phyloP scores from a whole-genome alignment of 2,113 vertebrate genomes.

The Colossoma macropomum region DNA sequence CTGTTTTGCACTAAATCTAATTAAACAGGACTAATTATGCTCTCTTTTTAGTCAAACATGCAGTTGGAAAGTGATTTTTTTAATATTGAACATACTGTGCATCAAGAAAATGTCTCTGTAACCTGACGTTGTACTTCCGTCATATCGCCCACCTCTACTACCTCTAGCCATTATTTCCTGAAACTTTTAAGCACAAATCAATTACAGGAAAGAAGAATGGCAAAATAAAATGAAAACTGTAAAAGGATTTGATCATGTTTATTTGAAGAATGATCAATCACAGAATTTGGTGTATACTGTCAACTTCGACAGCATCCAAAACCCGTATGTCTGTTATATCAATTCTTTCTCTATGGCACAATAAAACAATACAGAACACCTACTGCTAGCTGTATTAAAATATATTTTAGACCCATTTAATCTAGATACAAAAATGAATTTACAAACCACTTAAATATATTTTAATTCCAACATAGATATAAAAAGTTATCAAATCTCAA shows the following conservation, averaged over 20 bases:
- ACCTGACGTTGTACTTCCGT: too few relatives aligned
- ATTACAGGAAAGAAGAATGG: too few relatives aligned
- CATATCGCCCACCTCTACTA: too few relatives aligned
- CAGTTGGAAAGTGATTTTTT: too few relatives aligned
- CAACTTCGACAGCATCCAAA: background rate
- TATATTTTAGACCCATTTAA: background rate
- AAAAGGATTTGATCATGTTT: slow-evolving; percentile 28
- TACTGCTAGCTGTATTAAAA: slow-evolving; percentile 6
- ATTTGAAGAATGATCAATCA: slow-evolving; percentile 35
- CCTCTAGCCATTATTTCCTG: too few relatives aligned
- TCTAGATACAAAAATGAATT: background rate
- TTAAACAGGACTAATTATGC: too few relatives aligned
- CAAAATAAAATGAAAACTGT: background rate
- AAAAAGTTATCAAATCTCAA: background rate
- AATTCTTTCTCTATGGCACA: background rate
- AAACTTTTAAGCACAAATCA: too few relatives aligned
- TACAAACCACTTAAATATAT: slow-evolving; percentile 29
- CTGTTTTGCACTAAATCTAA: too few relatives aligned
- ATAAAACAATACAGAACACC: background rate
- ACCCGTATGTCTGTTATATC: background rate
- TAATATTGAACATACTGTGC: too few relatives aligned
- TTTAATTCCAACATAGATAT: slow-evolving; percentile 8
- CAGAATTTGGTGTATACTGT: slow-evolving; percentile 19
- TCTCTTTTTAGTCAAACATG: too few relatives aligned
- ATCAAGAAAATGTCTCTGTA: too few relatives aligned